These are phyloP conservation scores for Anseranas semipalmata DNA, from an alignment of 2,113 vertebrate genomes.

Conservation along the genomic window DNA sequence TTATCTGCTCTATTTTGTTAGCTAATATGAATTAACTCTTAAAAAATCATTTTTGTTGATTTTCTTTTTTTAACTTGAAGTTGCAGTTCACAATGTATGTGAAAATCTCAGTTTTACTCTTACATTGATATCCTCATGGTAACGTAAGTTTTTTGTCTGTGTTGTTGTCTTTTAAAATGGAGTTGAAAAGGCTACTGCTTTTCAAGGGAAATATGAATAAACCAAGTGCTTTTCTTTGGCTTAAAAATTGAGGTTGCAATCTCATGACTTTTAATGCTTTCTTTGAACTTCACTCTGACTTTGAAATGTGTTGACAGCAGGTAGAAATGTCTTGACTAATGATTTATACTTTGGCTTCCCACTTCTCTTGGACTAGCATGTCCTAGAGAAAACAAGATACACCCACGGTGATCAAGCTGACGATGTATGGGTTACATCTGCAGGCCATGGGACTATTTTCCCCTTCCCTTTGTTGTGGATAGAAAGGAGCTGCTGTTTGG, in stretches of 20 bases:
- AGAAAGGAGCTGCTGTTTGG: not conserved
- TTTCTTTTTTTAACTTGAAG: not conserved
- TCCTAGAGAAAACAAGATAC: not conserved
- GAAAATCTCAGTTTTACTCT: not conserved
- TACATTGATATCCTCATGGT: not conserved
- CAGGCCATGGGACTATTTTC: not conserved
- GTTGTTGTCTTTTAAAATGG: not conserved
- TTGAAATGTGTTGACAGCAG: slow-evolving; percentile 36
- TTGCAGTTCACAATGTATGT: not conserved
- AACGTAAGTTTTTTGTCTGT: not conserved
- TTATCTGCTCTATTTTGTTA: not conserved
- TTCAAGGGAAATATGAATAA: not conserved
- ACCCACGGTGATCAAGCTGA: not conserved
- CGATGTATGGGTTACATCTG: not conserved
- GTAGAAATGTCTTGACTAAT: slow-evolving; percentile 17
- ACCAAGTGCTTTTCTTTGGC: not conserved
- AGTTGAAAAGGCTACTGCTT: not conserved
- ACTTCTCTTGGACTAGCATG: not conserved
- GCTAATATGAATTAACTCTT: not conserved
- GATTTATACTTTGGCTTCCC: slow-evolving; percentile 6
- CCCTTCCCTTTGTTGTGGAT: not conserved
- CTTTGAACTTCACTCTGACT: slow-evolving; percentile 44
- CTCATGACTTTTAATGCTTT: slow-evolving; percentile 36
- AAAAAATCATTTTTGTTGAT: not conserved
- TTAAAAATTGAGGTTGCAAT: not conserved